These are phyloP conservation scores for Neodiprion lecontei DNA, from an alignment of 1,140 invertebrate genomes.

Conservation along the genomic window DNA sequence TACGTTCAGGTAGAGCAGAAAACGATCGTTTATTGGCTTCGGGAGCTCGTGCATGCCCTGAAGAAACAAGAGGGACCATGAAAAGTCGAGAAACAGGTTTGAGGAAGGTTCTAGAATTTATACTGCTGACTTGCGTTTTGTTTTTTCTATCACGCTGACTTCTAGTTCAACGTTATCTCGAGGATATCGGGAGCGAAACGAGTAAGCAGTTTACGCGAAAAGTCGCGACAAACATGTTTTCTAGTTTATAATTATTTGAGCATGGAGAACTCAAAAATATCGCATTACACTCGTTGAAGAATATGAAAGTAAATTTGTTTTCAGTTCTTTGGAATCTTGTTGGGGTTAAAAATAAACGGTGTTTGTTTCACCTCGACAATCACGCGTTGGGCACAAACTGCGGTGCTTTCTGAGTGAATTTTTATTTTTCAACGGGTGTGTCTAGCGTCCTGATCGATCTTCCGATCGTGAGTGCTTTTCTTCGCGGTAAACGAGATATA, in stretches of 20 bases:
- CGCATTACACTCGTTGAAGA: background rate
- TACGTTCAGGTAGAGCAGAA: slow-evolving; percentile 75
- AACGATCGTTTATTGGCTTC: slow-evolving; percentile 65
- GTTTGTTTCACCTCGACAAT: no score
- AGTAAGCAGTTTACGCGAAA: slow-evolving; percentile 7
- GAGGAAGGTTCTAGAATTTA: background rate
- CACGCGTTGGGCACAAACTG: no score
- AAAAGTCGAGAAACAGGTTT: slow-evolving; percentile 17
- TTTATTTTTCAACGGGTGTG: no score
- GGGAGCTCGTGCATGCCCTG: slow-evolving; percentile 76
- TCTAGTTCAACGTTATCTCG: no score
- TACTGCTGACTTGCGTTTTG: background rate
- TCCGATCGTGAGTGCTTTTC: background rate
- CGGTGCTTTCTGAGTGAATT: background rate
- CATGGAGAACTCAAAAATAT: slow-evolving; percentile 3
- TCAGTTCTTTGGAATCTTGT: background rate
- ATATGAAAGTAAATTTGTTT: background rate
- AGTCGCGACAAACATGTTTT: slow-evolving; percentile 7
- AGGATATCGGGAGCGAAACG: background rate
- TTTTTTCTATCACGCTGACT: no score
- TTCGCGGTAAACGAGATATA: background rate
- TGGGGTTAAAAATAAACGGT: background rate
- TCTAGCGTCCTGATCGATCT: background rate
- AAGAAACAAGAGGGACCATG: slow-evolving; percentile 32
- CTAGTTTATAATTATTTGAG: background rate